A percentile compares a stretch with the other conserved stretches of the same genome.
Conservation (phyloP, 2,797 vertebrate genomes). For the Buceros bicornis region DNA sequence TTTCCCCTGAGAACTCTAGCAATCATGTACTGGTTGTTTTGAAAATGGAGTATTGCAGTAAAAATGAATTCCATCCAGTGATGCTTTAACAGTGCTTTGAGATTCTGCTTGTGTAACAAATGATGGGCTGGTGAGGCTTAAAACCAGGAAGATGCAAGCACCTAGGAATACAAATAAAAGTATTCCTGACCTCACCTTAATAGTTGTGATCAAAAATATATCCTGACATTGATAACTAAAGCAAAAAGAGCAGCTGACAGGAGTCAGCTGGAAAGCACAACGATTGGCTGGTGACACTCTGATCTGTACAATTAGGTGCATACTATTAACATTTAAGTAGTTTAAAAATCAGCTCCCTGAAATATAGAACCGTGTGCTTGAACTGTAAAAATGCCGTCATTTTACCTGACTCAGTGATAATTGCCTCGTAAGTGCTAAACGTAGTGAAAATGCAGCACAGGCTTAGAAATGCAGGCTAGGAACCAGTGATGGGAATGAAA, state of each 20-base stretch:
- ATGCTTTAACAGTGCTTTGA: slow-evolving; percentile 14
- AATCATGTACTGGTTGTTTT: slow-evolving; percentile 41
- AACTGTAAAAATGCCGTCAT: slow-evolving; percentile 69
- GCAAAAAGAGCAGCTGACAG: slow-evolving; percentile 32
- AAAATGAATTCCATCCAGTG: slow-evolving; percentile 18
- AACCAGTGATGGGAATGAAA: slow-evolving; percentile 52
- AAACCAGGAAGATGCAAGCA: slow-evolving; percentile 12
- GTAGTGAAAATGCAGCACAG: slow-evolving; percentile 60
- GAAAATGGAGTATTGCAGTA: slow-evolving; percentile 56
- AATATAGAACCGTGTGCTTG: slow-evolving; percentile 50
- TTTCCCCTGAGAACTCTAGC: slow-evolving; percentile 43
- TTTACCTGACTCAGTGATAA: slow-evolving; percentile 75
- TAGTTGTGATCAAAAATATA: slow-evolving; percentile 53
- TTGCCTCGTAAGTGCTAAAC: slow-evolving; percentile 67
- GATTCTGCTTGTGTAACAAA: slow-evolving; percentile 30
- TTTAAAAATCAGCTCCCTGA: slow-evolving; percentile 69
- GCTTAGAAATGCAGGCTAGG: slow-evolving; percentile 33
- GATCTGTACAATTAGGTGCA: slow-evolving; percentile 66
- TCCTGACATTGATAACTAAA: slow-evolving; percentile 46
- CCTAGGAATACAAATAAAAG: slow-evolving; percentile 49
- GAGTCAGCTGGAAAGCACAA: slow-evolving; percentile 56
- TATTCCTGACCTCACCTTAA: slow-evolving; percentile 41
- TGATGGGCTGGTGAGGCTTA: not conserved
- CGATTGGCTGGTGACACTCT: slow-evolving; percentile 63
- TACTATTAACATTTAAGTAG: slow-evolving; percentile 72